Base-by-base conservation (phyloP, 2,888 invertebrate species). In the Ypsolopha scabrella region DNA sequence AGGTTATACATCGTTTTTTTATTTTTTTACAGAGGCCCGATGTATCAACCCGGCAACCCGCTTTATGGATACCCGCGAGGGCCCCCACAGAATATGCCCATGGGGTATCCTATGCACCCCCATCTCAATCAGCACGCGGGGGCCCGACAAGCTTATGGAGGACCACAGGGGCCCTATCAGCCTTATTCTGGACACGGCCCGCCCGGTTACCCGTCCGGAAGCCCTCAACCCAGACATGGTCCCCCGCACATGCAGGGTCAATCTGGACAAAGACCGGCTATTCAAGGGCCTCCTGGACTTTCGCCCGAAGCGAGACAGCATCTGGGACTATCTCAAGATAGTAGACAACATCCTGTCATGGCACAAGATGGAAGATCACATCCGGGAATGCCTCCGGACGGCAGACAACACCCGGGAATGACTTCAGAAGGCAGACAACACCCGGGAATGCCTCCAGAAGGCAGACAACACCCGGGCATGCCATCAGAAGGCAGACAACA, bases 31-130 rank as follows among this genome's bases (percentile, higher is more conserved):
- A 83, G 83, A 48, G 77, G 78, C 1, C 79, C 78, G 7, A 78
- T 85, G 80, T 85, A 83, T 60, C 59, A 64, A 7, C 67, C 69
- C 38, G 72, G 72, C 14, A 62, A 61, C 45, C 57, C 72, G 0
- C 64, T 68, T 50, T 80, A 76, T 64, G 76, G 67, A 0, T 52
- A 44, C 36, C 67, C 72, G 38, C 75, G 76, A 44, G 69, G 64
- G 0, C 70, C 51, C 7, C 44, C 52, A n/a, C 49, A 65, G 47
- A 66, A 65, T 57, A 57, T 59, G 59, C 55, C 59, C 51, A 69
- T 75, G 75, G 24, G 24, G 24, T 75, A 78, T 60, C 60, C 55
- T 50, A 56, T 62, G 56, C 67, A 65, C 37, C 51, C 38, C 10
- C 11, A 39, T 6, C 11, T 11, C 10, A 9, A n/a, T 39, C 14